Evolutionary conservation across 1,140 invertebrate species (phyloP), one percentile per base, ranked within the genome.

Genomic region (Nylanderia fulva): DNA sequence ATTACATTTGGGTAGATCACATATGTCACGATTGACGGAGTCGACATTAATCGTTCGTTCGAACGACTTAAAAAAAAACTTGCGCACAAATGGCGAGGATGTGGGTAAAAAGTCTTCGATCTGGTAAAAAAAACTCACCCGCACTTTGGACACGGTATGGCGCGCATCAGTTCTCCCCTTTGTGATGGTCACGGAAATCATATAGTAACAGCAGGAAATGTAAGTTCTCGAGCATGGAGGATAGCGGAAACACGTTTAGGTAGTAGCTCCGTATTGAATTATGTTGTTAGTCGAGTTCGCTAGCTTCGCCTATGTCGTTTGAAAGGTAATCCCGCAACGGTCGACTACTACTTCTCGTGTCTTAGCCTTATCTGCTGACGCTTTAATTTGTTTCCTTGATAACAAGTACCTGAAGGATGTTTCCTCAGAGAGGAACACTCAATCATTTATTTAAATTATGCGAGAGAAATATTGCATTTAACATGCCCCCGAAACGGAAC

Each of bases 231-330:
- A 90, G 82, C 87, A 91, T 88, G 82, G 80, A 88, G 87, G 82
- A 88, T 84, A 88, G 71, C 88, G 91, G 91, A 93, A 94, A 94
- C 91, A 66, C 92, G 90, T 88, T 94, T 94, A 94, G 86, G 85
- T 85, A 91, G 90, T 76, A 77, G 77, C 60, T 58, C 83, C 68
- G 82, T 87, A 90, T 90, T 87, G 91, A 93, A 94, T 92, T 92
- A 85, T 86, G 91, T 90, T 91, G 85, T 89, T 88, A 79, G 86
- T 64, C 88, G 84, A 92, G 86, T 91, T 91, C 72, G 68, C 89
- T 89, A 85, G 85, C 74, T 90, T 90, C 85, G 86, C 82, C 85
- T 79, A 83, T 64, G 84, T 72, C 80, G 58, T 66, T 63, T 61
- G 77, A 86, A 89, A 86, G 87, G 84, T 71, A 83, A 85, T 84